Evolutionary conservation across 2,888 invertebrate species (phyloP), one percentile per base, ranked within the genome.

Genomic region (Empis livida): DNA sequence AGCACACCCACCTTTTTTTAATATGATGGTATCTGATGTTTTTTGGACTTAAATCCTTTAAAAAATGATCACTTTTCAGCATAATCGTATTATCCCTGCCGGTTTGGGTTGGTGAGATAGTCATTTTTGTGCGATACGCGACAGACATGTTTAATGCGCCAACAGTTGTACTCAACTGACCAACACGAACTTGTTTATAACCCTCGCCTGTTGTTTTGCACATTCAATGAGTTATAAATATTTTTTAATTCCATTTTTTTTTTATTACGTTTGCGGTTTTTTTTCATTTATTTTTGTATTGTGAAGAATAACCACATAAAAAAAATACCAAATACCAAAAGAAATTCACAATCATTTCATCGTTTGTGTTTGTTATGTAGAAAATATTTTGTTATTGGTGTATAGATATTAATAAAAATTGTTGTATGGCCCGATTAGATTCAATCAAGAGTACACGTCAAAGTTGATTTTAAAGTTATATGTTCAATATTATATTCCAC

Each of bases 51-150:
- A 79, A 65, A 64, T 90, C 86, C 31, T 76, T 70, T 59, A 82
- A 78, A 67, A 92, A 94, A 69, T 94, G 91, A 68, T 93, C 90
- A 62, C 90, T 91, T 64, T 93, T 91, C 17, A 93, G 74, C 82
- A 91, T 85, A 35, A 90, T 84, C 8, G 80, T 78, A 27, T 74
- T 72, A 54, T 82, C 79, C 56, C 77, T 78, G 44, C 76, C 77
- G 30, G 76, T 74, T 48, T 82, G 80, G 44, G 85, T 84, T 0
- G 92, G 90, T 15, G 91, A 82, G 56, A 94, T 84, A 3, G 91
- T 84, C 81, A 95, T 84, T 69, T 92, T 88, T 1, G 92, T 93
- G 54, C 94, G 78, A 65, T 92, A 94, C 9, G 84, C 80, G 10
- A 94, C 84, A 20, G 84, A 82, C 61, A 94, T 76, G 48, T 80